Base-by-base conservation (phyloP, 2,888 invertebrate species). In the Nomada ruficornis region DNA sequence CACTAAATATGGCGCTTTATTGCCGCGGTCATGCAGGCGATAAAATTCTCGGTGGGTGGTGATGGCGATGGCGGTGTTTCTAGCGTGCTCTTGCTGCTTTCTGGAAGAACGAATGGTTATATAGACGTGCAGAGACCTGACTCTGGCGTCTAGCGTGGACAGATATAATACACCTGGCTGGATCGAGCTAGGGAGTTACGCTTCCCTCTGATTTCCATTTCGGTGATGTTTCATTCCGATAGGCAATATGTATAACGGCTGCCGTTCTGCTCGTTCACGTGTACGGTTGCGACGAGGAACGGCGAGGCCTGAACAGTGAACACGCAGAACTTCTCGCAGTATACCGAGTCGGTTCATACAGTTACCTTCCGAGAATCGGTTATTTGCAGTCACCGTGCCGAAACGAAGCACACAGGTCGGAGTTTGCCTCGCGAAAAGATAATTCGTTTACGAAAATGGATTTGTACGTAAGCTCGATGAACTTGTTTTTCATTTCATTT, bases 1-100 rank as follows among this genome's bases (percentile, higher is more conserved):
- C 73, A 79, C 78, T 85, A 85, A 85, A 84, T 85, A 84, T 85
- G 78, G 65, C 57, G 75, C 69, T 85, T 83, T 83, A 85, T 81
- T 81, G 76, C 83, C 73, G 72, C 42, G 81, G 54, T 81, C 71
- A 62, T 70, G 72, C 76, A 71, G 75, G 23, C 83, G 72, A 69
- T 81, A 78, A 85, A 85, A 83, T 78, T 85, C 83, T 77, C 78
- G 77, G 77, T 78, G 84, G 75, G 84, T 74, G 84, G 84, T 67
- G 60, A 36, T 47, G 57, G 63, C 20, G 77, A n/a, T 15, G 52
- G 64, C 26, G 52, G 20, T 10, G 47, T 13, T 52, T 55, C 47
- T 47, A 60, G 77, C 13, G 72, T 20, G 80, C 57, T 64, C 70
- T 52, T 71, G n/a, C 52, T 59, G 47, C 60, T 77, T 84, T 74